Conservation (phyloP, 1,140 invertebrate genomes). For the Drosophila insularis region DNA sequence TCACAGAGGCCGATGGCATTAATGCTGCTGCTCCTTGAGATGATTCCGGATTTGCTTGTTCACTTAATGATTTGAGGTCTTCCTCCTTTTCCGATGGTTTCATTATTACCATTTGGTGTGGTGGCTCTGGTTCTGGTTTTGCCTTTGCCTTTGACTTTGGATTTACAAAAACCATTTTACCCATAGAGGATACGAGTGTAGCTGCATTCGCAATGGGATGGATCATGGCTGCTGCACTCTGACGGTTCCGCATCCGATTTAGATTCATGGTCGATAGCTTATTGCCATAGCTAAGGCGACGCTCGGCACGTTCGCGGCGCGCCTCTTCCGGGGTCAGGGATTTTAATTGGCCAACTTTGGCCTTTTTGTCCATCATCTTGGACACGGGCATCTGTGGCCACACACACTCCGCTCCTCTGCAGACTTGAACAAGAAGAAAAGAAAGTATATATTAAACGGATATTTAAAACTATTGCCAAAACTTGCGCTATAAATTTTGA, state of each 20-base stretch:
- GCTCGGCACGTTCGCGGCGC: constrained; percentile 50
- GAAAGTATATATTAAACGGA: not conserved
- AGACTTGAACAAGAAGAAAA: not conserved
- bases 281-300: constrained; percentile 56
- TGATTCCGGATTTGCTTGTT: not conserved
- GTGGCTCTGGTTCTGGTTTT: too few relatives aligned
- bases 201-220: not conserved
- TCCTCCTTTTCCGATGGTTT: not conserved
- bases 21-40: not conserved
- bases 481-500: constrained; percentile 50
- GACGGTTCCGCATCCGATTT: constrained; percentile 29
- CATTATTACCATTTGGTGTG: too few relatives aligned
- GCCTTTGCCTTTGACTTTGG: too few relatives aligned
- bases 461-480: constrained; percentile 23
- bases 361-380: constrained; percentile 21
- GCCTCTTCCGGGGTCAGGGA: constrained; percentile 19
- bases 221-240: not conserved
- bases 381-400: too few relatives aligned
- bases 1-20: not conserved
- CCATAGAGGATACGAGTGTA: not conserved
- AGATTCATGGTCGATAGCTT: constrained; percentile 51
- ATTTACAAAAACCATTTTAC: not conserved
- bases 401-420: too few relatives aligned
- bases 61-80: not conserved
- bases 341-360: constrained; percentile 5